Base-by-base conservation (phyloP, 2,113 vertebrate species). In the Talpa occidentalis region DNA sequence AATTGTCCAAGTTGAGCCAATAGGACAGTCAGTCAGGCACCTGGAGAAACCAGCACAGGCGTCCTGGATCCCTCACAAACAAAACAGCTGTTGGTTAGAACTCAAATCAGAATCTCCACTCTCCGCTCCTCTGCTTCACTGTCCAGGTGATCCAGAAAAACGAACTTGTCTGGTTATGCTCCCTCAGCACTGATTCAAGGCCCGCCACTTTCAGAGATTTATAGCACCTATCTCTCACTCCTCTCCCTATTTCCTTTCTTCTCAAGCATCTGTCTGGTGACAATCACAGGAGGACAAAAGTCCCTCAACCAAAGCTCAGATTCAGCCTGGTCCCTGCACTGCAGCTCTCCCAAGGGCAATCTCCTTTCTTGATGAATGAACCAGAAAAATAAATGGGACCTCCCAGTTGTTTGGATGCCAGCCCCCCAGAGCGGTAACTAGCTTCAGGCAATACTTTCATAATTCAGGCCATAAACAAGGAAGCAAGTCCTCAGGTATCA, bases 241-340 rank as follows among this genome's bases (percentile, higher is more conserved):
- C 54, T 66, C 16, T 76, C 28, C 42, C 74, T 85, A 89, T 95
- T 81, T 90, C 74, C 69, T 49, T 88, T 93, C 56, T 35, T 89
- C 52, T 59, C 64, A 54, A 96, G 62, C 40, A 72, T 40, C 91
- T 85, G 54, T 44, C 69, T 80, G 22, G 19, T 67, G 30, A 69
- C 52, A 19, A 32, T 59, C 47, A 67, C 0, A 4, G 19, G 49
- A 64, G n/a, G 66, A 76, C 56, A 79, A 15, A 94, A 37, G 59
- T 22, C 78, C 22, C 56, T 59, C 21, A 88, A 44, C 59, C 5
- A 10, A 22, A 70, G 21, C 86, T 96, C 49, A 5, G 30, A 37
- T 92, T 32, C 42, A 54, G 52, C 52, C 52, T 54, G 16, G 52
- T 54, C 52, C 52, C 52, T 54, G 52, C 17, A 16, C 19, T 62